A percentile compares a stretch with the other conserved stretches of the same genome.
phyloP scores from a whole-genome alignment of 2,797 vertebrate genomes.

The Atherinosoma microstoma region DNA sequence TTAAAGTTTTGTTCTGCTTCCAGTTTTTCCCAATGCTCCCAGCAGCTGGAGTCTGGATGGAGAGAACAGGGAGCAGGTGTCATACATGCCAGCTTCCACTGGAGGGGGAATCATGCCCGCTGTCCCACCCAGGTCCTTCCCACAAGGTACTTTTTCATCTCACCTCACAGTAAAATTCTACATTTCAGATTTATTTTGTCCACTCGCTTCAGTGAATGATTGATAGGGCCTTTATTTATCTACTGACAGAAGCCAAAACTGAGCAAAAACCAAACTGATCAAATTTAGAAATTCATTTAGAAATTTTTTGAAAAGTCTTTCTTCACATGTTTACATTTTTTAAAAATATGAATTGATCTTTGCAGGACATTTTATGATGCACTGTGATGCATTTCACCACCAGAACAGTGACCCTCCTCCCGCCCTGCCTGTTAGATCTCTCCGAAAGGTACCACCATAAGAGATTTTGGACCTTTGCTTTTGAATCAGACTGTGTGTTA shows the following conservation, averaged over 20 bases:
- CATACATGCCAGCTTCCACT: conserved; percentile 73
- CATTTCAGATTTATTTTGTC: neutral
- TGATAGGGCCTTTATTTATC: neutral
- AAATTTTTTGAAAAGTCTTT: neutral
- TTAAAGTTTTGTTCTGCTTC: conserved; percentile 40
- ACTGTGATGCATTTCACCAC: conserved; percentile 98
- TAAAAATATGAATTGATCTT: neutral
- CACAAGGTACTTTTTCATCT: conserved; percentile 83
- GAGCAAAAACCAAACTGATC: neutral
- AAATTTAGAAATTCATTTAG: neutral
- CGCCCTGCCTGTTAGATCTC: conserved; percentile 92
- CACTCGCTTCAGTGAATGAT: neutral
- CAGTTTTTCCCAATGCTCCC: conserved; percentile 91
- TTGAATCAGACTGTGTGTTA: neutral
- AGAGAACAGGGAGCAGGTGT: conserved; percentile 78
- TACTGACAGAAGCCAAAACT: neutral
- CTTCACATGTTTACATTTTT: neutral
- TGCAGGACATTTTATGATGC: conserved; percentile 95
- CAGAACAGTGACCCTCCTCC: conserved; percentile 94
- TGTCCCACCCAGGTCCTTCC: conserved; percentile 89
- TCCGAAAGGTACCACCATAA: conserved; percentile 91
- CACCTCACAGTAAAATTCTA: neutral
- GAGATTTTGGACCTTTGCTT: neutral
- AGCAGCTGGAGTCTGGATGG: conserved; percentile 98
- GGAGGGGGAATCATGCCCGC: conserved; percentile 91